Percentiles rank a stretch among this genome's conserved stretches.
Evolutionary conservation across 2,797 vertebrate genomes (phyloP).

Genomic region (Enteromius argenteus): DNA sequence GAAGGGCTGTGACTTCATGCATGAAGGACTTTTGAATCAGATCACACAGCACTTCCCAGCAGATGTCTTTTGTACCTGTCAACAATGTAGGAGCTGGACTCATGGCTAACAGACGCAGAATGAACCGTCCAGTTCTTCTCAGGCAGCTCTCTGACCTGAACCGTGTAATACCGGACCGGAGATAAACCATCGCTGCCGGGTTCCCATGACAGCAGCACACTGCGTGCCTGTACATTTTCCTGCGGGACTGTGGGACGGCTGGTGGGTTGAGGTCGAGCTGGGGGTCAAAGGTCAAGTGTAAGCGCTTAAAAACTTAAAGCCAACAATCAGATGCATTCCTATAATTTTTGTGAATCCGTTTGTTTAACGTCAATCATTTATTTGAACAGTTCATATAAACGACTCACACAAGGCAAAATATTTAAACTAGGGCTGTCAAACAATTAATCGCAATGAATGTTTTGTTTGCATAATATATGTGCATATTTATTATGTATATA

Average conservation of each 20-base stretch:
- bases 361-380: not conserved
- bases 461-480: too few species aligned
- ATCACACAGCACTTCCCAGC: not conserved
- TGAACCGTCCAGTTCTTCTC: slow-evolving; percentile 87
- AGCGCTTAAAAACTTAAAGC: not conserved
- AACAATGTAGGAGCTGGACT: slow-evolving; percentile 84
- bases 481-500: too few species aligned
- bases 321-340: not conserved
- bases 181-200: slow-evolving; percentile 96
- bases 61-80: slow-evolving; percentile 79
- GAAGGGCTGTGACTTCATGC: not conserved
- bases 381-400: not conserved
- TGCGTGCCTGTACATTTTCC: slow-evolving; percentile 87
- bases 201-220: slow-evolving; percentile 90
- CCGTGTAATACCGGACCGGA: slow-evolving; percentile 93
- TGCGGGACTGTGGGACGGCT: slow-evolving; percentile 86
- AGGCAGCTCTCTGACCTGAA: slow-evolving; percentile 92
- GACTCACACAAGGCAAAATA: not conserved
- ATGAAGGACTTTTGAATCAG: not conserved
- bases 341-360: not conserved
- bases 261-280: slow-evolving; percentile 92
- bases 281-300: not conserved
- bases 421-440: not conserved
- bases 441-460: too few species aligned
- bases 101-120: slow-evolving; percentile 86